A percentile compares a stretch with the other conserved stretches of the same genome.
These are phyloP conservation scores for Acrobasis suavella DNA, from an alignment of 2,888 invertebrate species.

Conservation along the genomic window DNA sequence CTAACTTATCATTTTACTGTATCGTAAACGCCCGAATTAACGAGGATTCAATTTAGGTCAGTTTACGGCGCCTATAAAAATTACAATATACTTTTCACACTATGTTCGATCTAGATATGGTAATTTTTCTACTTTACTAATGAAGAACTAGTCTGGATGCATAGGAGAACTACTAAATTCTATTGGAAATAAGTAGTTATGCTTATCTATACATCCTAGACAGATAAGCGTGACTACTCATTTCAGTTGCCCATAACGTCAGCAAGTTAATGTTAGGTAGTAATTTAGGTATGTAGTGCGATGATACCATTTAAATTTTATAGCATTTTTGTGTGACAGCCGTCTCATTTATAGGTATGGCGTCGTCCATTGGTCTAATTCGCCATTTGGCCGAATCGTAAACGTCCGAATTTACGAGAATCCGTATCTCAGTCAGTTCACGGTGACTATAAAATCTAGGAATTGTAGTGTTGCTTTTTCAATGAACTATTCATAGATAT, in stretches of 20 bases:
- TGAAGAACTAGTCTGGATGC: neutral
- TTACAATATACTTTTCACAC: slow-evolving; percentile 41
- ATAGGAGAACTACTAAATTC: no score
- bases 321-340: slow-evolving; percentile 28
- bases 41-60: slow-evolving; percentile 43
- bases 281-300: no score
- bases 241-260: no score
- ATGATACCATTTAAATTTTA: slow-evolving; percentile 5
- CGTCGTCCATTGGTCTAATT: slow-evolving; percentile 41
- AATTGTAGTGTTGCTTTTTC: slow-evolving; percentile 42
- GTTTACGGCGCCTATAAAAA: slow-evolving; percentile 45
- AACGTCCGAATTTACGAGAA: slow-evolving; percentile 50
- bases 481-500: no score
- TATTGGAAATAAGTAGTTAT: neutral
- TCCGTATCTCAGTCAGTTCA: slow-evolving; percentile 43
- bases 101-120: slow-evolving; percentile 27
- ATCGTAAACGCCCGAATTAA: slow-evolving; percentile 53
- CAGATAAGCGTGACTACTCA: no score
- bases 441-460: slow-evolving; percentile 41
- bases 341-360: slow-evolving; percentile 33
- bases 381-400: slow-evolving; percentile 44
- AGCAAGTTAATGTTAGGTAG: no score
- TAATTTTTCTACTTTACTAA: neutral
- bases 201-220: no score
- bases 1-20: slow-evolving; percentile 41